phyloP scores from a whole-genome alignment of 2,113 vertebrate species.

The Pedionomus torquatus region DNA sequence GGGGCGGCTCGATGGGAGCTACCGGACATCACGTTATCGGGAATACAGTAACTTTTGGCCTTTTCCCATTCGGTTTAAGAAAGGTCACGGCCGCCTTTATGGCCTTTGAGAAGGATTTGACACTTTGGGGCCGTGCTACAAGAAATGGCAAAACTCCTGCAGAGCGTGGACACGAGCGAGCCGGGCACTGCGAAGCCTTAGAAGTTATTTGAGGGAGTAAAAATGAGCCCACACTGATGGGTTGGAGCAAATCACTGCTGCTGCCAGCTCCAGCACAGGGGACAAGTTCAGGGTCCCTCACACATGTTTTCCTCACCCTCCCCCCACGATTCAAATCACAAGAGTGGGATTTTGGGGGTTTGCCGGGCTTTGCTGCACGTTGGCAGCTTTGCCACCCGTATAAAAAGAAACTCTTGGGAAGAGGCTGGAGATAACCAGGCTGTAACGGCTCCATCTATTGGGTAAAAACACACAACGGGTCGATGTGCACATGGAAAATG shows the following conservation, averaged over 20 bases:
- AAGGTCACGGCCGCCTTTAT: neutral
- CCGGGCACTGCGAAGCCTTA: fast-evolving
- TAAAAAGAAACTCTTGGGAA: neutral
- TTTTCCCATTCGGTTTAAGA: neutral
- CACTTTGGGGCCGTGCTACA: fast-evolving
- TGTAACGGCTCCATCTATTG: conserved; percentile 63
- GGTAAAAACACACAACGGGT: conserved; percentile 2
- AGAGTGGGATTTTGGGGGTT: neutral
- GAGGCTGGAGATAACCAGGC: neutral
- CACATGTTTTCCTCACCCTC: fast-evolving
- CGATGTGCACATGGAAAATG: neutral
- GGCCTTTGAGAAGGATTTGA: neutral
- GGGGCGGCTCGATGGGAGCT: neutral
- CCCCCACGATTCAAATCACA: neutral
- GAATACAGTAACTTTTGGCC: fast-evolving
- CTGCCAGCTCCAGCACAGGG: neutral
- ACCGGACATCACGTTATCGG: fast-evolving
- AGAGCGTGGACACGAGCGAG: fast-evolving
- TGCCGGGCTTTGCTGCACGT: neutral
- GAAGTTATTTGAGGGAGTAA: neutral
- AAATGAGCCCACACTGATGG: fast-evolving
- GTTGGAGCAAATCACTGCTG: neutral
- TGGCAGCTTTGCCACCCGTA: neutral
- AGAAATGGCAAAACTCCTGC: neutral
- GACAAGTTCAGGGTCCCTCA: neutral